These are phyloP conservation scores for Octomys mimax DNA, from an alignment of 2,797 vertebrate species.

Conservation along the genomic window DNA sequence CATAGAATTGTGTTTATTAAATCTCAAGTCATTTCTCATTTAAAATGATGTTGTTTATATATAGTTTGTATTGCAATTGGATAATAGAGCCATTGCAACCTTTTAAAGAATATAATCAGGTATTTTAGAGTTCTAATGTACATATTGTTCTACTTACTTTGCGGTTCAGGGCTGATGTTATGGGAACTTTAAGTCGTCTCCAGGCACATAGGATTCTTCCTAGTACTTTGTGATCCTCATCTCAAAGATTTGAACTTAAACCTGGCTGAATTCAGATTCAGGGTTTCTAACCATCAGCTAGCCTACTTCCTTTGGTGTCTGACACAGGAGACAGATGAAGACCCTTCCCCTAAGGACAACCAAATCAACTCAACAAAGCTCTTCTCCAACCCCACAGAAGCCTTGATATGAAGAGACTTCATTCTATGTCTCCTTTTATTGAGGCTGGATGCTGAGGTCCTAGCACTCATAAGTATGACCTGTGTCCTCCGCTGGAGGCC, in stretches of 20 bases:
- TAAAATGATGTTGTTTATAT: slow-evolving; percentile 42
- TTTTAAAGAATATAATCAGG: slow-evolving; percentile 53
- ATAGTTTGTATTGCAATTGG: slow-evolving; percentile 15
- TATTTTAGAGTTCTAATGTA: slow-evolving; percentile 44
- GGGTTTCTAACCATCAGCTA: background rate
- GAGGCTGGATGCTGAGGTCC: background rate
- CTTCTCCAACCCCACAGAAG: fast-evolving
- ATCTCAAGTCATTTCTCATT: slow-evolving; percentile 68
- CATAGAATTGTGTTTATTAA: slow-evolving; percentile 36
- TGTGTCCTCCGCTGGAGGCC: background rate
- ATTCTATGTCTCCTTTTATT: fast-evolving
- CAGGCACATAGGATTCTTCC: fast-evolving
- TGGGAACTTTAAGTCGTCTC: fast-evolving
- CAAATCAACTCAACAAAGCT: fast-evolving
- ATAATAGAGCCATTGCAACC: slow-evolving; percentile 4
- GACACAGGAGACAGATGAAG: too few species aligned
- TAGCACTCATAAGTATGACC: fast-evolving
- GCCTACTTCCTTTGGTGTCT: background rate
- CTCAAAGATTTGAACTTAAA: fast-evolving
- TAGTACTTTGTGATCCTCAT: fast-evolving
- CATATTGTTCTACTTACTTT: background rate
- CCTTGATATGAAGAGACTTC: background rate
- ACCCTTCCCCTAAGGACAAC: too few species aligned
- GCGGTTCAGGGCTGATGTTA: background rate
- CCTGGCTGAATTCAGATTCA: background rate